These are phyloP conservation scores for Nicator chloris DNA, from an alignment of 2,113 vertebrate genomes.

Conservation along the genomic window DNA sequence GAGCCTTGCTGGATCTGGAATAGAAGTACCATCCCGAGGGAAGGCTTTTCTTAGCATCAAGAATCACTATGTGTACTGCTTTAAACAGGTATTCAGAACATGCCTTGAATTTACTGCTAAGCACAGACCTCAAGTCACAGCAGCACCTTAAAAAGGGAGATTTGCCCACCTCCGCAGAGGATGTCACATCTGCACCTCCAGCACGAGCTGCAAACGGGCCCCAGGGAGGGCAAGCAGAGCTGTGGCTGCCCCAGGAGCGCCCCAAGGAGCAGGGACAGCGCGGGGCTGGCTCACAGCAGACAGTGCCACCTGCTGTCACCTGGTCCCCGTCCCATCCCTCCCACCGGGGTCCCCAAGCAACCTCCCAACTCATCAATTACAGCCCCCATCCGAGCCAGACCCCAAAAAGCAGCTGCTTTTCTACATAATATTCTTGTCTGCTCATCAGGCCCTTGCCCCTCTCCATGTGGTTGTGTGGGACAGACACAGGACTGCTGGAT, in stretches of 20 bases:
- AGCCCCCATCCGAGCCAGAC: not conserved
- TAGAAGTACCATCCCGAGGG: conserved; percentile 20
- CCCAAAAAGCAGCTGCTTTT: not conserved
- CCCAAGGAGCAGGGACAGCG: not conserved
- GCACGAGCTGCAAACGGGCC: accelerated
- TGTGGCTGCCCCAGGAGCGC: not conserved
- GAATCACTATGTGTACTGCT: not conserved
- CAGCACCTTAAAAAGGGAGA: not conserved
- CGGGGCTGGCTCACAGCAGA: not conserved
- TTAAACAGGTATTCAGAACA: not conserved
- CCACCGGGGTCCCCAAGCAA: accelerated
- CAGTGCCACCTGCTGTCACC: conserved; percentile 59
- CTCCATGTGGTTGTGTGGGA: accelerated
- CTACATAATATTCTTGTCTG: accelerated
- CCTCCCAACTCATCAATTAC: accelerated
- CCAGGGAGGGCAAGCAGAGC: not conserved
- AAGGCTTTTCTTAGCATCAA: conserved; percentile 48
- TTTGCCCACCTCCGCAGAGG: not conserved
- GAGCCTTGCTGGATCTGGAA: conserved; percentile 7
- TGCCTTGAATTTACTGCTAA: not conserved
- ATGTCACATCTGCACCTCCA: not conserved
- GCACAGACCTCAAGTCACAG: not conserved
- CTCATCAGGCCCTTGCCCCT: not conserved
- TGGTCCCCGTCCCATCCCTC: not conserved
- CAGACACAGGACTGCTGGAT: not conserved